Evolutionary conservation across 2,797 vertebrate genomes (phyloP).

Genomic region (Protonibea diacanthus): DNA sequence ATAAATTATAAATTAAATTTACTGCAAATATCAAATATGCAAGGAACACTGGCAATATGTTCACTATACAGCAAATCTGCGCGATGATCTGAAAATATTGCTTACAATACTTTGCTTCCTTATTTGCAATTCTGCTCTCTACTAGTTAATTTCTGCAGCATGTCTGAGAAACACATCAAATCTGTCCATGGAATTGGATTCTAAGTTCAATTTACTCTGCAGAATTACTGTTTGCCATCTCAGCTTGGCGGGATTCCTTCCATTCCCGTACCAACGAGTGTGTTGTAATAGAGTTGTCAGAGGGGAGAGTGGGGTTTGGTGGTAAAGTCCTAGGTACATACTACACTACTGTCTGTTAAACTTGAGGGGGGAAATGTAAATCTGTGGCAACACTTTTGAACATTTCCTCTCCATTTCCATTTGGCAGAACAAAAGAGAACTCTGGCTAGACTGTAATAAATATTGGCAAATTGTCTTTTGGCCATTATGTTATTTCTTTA

Average conservation of each 20-base stretch:
- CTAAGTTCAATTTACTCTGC: constrained; percentile 71
- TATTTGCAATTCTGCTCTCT: constrained; percentile 44
- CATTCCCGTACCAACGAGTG: constrained; percentile 37
- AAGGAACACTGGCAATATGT: constrained; percentile 17
- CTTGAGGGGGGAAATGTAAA: constrained; percentile 21
- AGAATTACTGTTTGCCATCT: constrained; percentile 70
- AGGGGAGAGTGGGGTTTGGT: constrained; percentile 47
- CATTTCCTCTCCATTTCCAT: neutral
- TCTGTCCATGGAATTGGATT: constrained; percentile 70
- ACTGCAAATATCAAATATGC: constrained; percentile 29
- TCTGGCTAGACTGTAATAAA: neutral
- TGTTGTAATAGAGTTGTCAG: constrained; percentile 66
- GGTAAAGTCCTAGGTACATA: constrained; percentile 48
- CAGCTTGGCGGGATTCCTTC: constrained; percentile 49
- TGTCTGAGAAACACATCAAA: constrained; percentile 58
- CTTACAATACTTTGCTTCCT: constrained; percentile 39
- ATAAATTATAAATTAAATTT: constrained; percentile 4
- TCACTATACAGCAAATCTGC: constrained; percentile 3
- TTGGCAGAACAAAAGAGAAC: constrained; percentile 9
- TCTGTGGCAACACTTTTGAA: constrained; percentile 12
- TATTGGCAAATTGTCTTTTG: constrained; percentile 1
- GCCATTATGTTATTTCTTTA: neutral
- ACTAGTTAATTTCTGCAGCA: constrained; percentile 40
- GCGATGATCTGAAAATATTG: constrained; percentile 29
- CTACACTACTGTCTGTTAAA: constrained; percentile 31